These are phyloP conservation scores for Philereme vetulata DNA, from an alignment of 2,888 invertebrate species.

Conservation along the genomic window DNA sequence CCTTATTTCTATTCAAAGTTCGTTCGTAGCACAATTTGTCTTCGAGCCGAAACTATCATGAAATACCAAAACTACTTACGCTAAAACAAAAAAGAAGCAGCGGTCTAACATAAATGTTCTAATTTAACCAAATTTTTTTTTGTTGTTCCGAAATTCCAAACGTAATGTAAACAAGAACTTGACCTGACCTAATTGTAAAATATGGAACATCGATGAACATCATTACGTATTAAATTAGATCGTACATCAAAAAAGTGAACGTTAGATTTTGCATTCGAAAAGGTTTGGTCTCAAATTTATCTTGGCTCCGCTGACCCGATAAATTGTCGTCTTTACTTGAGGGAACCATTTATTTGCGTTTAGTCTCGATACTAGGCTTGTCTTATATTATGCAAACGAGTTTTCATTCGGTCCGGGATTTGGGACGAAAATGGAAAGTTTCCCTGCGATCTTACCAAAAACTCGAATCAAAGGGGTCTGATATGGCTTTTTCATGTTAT, in stretches of 20 bases:
- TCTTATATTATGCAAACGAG: constrained; percentile 75
- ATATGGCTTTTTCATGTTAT: constrained; percentile 51
- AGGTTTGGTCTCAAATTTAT: constrained; percentile 67
- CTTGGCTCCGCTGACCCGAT: constrained; percentile 68
- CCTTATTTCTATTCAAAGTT: too few relatives aligned
- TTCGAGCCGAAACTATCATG: too few relatives aligned
- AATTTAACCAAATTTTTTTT: too few relatives aligned
- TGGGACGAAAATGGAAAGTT: constrained; percentile 52
- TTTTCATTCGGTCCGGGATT: constrained; percentile 60
- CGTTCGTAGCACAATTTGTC: too few relatives aligned
- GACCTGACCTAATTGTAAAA: constrained; percentile 1
- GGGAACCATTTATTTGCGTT: constrained; percentile 74
- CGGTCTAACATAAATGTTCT: too few relatives aligned
- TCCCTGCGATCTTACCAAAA: constrained; percentile 52
- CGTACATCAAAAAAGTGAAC: constrained; percentile 54
- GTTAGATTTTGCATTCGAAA: constrained; percentile 63
- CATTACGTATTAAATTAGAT: constrained; percentile 43
- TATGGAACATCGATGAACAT: constrained; percentile 21
- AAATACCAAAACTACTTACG: too few relatives aligned
- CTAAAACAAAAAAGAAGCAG: too few relatives aligned
- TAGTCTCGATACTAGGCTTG: constrained; percentile 66
- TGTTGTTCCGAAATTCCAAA: neutral
- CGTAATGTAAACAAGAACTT: neutral
- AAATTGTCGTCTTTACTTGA: constrained; percentile 75
- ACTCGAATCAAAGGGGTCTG: constrained; percentile 53